A percentile compares a stretch with the other conserved stretches of the same genome.
Evolutionary conservation across 2,797 vertebrate genomes (phyloP).

Genomic region (Helarctos malayanus): DNA sequence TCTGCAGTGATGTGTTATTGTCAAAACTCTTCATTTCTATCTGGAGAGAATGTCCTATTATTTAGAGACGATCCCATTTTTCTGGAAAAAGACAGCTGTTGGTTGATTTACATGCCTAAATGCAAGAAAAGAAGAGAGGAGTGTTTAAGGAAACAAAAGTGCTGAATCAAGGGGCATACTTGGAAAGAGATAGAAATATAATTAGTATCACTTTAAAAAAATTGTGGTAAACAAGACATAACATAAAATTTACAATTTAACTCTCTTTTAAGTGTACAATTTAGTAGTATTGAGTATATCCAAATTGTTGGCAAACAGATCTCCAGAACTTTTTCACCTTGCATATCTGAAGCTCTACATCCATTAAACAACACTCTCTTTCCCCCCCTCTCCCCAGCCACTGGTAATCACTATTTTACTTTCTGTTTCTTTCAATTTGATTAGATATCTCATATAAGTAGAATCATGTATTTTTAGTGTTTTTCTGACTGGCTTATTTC

Average conservation of each 20-base stretch:
- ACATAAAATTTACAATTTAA: neutral
- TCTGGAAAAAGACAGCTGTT: slow-evolving; percentile 12
- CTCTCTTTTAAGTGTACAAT: neutral
- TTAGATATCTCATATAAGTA: neutral
- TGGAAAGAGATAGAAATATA: slow-evolving; percentile 36
- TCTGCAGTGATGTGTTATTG: slow-evolving; percentile 23
- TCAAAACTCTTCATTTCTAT: neutral
- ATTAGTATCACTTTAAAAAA: neutral
- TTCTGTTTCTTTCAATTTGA: neutral
- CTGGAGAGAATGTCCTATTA: slow-evolving; percentile 42
- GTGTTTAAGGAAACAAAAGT: neutral
- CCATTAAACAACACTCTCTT: neutral
- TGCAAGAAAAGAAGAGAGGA: slow-evolving; percentile 2
- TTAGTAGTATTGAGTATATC: slow-evolving; percentile 9
- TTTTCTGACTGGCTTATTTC: neutral
- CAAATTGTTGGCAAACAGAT: neutral
- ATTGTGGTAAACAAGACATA: neutral
- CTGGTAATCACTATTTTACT: neutral
- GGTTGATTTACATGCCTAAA: neutral
- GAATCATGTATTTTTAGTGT: neutral
- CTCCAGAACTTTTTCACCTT: neutral
- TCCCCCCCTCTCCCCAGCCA: neutral
- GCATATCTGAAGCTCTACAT: neutral
- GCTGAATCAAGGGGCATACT: neutral
- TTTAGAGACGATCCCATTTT: slow-evolving; percentile 46